These are phyloP conservation scores for Syngnathus scovelli DNA, from an alignment of 2,113 vertebrate genomes.

Conservation along the genomic window DNA sequence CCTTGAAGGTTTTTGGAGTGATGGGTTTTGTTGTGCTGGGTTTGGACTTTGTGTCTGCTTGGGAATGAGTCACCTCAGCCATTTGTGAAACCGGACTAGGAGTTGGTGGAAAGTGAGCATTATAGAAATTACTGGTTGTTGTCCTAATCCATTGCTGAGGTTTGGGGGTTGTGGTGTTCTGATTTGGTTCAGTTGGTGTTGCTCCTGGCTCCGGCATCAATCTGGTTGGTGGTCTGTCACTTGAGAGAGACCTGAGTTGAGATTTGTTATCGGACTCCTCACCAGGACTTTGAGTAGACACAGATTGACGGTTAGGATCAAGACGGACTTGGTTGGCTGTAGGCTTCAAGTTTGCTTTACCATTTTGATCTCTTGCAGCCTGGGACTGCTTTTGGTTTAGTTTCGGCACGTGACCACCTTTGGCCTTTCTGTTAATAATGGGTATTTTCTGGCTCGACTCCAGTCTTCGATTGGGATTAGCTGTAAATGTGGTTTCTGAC, in stretches of 20 bases:
- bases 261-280: constrained; percentile 20
- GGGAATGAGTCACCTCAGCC: constrained; percentile 24
- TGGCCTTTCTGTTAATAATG: constrained; percentile 20
- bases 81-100: constrained; percentile 17
- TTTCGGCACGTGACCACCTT: constrained; percentile 18
- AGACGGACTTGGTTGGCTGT: constrained; percentile 14
- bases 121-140: constrained; percentile 13
- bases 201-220: constrained; percentile 21
- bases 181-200: constrained; percentile 26
- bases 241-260: constrained; percentile 3
- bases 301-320: constrained; percentile 6
- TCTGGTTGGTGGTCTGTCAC: constrained; percentile 12
- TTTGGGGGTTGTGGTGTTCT: constrained; percentile 26
- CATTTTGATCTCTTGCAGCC: constrained; percentile 8
- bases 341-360: constrained; percentile 22
- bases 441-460: constrained; percentile 16
- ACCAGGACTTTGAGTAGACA: constrained; percentile 7
- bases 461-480: constrained; percentile 7
- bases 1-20: constrained; percentile 31
- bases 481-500: constrained; percentile 3
- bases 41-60: constrained; percentile 21
- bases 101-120: constrained; percentile 21
- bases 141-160: constrained; percentile 14
- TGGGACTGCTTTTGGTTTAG: constrained; percentile 19
- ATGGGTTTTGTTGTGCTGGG: constrained; percentile 17